Conservation (phyloP, 2,888 invertebrate species). For the Griposia aprilina region DNA sequence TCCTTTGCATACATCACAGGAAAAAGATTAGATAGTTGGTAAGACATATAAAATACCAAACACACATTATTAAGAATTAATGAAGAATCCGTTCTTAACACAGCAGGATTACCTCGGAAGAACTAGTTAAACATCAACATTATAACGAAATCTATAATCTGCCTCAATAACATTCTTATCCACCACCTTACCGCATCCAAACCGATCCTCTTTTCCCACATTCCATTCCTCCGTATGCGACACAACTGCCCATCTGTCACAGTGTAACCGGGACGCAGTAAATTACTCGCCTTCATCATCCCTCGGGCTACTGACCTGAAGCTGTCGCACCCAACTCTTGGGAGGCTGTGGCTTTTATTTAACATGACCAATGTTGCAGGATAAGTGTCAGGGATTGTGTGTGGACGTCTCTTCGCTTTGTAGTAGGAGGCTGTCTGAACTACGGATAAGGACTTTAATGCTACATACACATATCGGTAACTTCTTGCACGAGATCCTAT, state of each 20-base stretch:
- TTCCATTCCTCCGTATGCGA: conserved; percentile 68
- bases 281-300: conserved; percentile 88
- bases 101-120: too few species aligned
- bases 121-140: too few species aligned
- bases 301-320: conserved; percentile 80
- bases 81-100: too few species aligned
- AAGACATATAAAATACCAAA: too few species aligned
- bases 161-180: neutral
- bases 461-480: neutral
- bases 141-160: too few species aligned
- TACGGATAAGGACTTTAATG: conserved; percentile 14
- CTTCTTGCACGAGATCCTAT: neutral
- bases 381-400: conserved; percentile 52
- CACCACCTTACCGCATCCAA: conserved; percentile 34
- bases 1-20: too few species aligned
- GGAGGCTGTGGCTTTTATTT: conserved; percentile 74
- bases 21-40: too few species aligned
- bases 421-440: neutral
- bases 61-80: too few species aligned
- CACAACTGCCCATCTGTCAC: conserved; percentile 86
- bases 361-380: conserved; percentile 66
- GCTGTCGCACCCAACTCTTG: conserved; percentile 68
- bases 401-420: conserved; percentile 35
- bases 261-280: conserved; percentile 82
- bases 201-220: conserved; percentile 10